Percentiles rank a stretch among this genome's conserved stretches.
These are phyloP conservation scores for Drosophila nigromelanica DNA, from an alignment of 1,140 invertebrate genomes.

Conservation along the genomic window DNA sequence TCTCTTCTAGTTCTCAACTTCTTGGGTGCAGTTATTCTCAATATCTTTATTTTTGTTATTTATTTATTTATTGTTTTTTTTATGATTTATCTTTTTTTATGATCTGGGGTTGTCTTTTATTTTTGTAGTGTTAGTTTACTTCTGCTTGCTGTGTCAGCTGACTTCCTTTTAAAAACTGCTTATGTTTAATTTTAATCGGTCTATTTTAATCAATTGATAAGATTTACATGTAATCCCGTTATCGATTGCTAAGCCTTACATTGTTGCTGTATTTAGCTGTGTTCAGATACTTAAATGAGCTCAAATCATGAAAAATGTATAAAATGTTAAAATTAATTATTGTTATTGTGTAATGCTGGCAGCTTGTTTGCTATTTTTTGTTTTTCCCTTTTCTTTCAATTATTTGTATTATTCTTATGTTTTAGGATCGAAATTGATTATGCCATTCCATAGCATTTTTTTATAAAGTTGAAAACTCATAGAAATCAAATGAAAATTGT, in stretches of 20 bases:
- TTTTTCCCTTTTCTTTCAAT: slow-evolving; percentile 36
- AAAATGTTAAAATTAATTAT: slow-evolving; percentile 82
- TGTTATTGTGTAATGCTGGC: slow-evolving; percentile 78
- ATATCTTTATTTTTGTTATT: slow-evolving; percentile 30
- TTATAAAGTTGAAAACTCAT: slow-evolving; percentile 40
- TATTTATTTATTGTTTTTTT: not conserved
- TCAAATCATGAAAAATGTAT: slow-evolving; percentile 65
- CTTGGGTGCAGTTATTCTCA: slow-evolving; percentile 27
- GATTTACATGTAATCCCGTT: slow-evolving; percentile 54
- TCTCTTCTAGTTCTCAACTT: slow-evolving; percentile 5
- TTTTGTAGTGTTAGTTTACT: slow-evolving; percentile 54
- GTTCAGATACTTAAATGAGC: slow-evolving; percentile 51
- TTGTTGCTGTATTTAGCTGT: slow-evolving; percentile 34
- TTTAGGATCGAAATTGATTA: slow-evolving; percentile 62
- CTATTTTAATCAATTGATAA: slow-evolving; percentile 51
- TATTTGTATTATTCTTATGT: slow-evolving; percentile 54
- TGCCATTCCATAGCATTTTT: slow-evolving; percentile 4
- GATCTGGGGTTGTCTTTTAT: slow-evolving; percentile 28
- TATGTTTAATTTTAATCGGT: slow-evolving; percentile 54
- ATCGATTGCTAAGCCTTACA: slow-evolving; percentile 56
- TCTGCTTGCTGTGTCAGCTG: slow-evolving; percentile 59
- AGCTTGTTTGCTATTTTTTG: slow-evolving; percentile 66
- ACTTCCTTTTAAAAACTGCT: slow-evolving; percentile 66
- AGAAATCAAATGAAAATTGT: slow-evolving; percentile 30
- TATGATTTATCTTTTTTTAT: slow-evolving; percentile 25